Conservation (phyloP, 2,888 invertebrate species). For the Drosophila atroscutellata region DNA sequence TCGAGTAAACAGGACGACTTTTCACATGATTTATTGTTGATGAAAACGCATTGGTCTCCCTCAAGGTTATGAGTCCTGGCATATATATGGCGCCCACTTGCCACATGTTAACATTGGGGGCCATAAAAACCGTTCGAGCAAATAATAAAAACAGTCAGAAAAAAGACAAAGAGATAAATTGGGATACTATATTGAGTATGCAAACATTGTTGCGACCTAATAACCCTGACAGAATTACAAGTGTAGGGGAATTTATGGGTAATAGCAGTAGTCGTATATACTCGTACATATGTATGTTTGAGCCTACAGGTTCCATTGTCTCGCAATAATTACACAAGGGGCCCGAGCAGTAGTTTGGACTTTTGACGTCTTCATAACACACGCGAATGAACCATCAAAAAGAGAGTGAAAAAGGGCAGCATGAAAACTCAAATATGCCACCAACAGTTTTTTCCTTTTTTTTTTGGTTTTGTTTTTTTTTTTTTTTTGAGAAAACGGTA, state of each 20-base stretch:
- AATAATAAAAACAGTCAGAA: constrained; percentile 37
- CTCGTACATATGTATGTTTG: background rate
- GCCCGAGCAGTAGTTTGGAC: constrained; percentile 37
- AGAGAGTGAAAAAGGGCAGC: constrained; percentile 22
- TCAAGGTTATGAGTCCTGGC: constrained; percentile 39
- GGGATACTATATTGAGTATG: constrained; percentile 27
- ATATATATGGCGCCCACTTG: constrained; percentile 30
- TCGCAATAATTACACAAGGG: constrained; percentile 24
- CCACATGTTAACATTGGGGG: constrained; percentile 53
- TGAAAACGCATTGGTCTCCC: constrained; percentile 67
- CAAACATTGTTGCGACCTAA: constrained; percentile 45
- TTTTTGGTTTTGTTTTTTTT: constrained; percentile 13
- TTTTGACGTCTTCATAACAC: constrained; percentile 77
- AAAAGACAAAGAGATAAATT: constrained; percentile 35
- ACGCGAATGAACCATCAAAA: constrained; percentile 57
- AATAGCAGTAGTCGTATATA: too few relatives aligned
- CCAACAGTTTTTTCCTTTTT: constrained; percentile 55
- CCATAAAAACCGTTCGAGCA: constrained; percentile 53
- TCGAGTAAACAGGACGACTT: constrained; percentile 46
- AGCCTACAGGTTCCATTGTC: constrained; percentile 26
- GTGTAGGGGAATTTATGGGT: constrained; percentile 26
- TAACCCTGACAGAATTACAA: constrained; percentile 29
- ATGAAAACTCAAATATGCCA: constrained; percentile 49
- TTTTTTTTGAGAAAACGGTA: constrained; percentile 31
- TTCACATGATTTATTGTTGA: constrained; percentile 69